A percentile compares a stretch with the other conserved stretches of the same genome.
Conservation (phyloP, 2,888 invertebrate species). For the Macaria notata region DNA sequence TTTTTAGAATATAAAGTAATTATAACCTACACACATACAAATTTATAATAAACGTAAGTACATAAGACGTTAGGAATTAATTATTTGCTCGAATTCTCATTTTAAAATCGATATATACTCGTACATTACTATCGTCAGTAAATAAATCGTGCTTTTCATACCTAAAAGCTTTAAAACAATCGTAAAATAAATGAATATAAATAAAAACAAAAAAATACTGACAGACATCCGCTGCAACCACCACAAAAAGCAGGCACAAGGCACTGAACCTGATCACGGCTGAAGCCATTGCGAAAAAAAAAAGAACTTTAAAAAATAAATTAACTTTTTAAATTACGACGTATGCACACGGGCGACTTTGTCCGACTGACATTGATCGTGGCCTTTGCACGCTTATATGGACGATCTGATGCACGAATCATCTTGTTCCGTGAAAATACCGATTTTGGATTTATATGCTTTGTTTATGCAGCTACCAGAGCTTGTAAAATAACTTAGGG, state of each 20-base stretch:
- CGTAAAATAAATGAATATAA: not conserved
- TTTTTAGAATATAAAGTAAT: too few species aligned
- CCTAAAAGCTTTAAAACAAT: too few species aligned
- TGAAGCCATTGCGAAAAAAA: constrained; percentile 62
- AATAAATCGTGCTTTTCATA: too few species aligned
- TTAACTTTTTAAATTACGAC: constrained; percentile 35
- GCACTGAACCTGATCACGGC: constrained; percentile 75
- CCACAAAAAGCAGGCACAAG: constrained; percentile 65
- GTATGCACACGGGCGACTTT: constrained; percentile 50
- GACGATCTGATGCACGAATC: constrained; percentile 54
- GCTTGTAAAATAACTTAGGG: constrained; percentile 7
- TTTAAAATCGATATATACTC: too few species aligned
- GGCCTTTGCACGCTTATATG: constrained; percentile 72
- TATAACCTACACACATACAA: too few species aligned
- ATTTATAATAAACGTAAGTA: too few species aligned
- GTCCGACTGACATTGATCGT: constrained; percentile 68
- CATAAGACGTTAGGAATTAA: too few species aligned
- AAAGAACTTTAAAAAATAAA: constrained; percentile 43
- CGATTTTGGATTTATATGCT: constrained; percentile 21
- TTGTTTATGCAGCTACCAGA: constrained; percentile 9
- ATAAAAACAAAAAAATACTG: constrained; percentile 43
- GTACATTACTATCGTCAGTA: too few species aligned
- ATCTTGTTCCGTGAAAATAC: constrained; percentile 51
- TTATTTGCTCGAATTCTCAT: too few species aligned
- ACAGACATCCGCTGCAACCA: constrained; percentile 67